Evolutionary conservation across 2,113 vertebrate genomes (phyloP).

Genomic region (Nannobrachium achirus): DNA sequence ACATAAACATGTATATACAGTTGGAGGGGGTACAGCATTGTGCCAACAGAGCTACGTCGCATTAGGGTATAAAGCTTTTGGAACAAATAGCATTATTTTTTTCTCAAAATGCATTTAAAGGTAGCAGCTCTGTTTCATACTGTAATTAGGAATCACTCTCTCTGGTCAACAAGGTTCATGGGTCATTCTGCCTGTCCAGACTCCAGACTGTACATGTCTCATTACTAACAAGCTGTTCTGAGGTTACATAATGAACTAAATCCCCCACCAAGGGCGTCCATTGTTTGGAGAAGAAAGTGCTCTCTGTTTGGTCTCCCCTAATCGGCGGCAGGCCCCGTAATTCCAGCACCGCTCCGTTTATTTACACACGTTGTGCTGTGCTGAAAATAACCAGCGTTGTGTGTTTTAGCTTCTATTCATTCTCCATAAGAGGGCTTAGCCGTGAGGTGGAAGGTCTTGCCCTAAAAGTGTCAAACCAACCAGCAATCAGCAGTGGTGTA

Average conservation of each 20-base stretch:
- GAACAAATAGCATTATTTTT: no score
- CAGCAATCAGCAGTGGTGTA: no score
- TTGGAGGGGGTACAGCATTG: no score
- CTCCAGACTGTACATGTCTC: conserved; percentile 3
- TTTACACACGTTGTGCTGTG: background rate
- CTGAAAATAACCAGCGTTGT: conserved; percentile 47
- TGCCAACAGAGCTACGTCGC: no score
- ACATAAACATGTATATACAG: no score
- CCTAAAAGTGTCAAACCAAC: conserved; percentile 38
- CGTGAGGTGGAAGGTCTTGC: conserved; percentile 27
- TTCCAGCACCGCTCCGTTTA: conserved; percentile 4
- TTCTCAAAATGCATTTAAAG: no score
- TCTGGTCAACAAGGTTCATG: conserved; percentile 9
- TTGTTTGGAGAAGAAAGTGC: conserved; percentile 57
- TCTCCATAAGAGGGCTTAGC: conserved; percentile 41
- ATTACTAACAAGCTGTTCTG: conserved; percentile 12
- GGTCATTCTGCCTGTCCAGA: conserved; percentile 12
- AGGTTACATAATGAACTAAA: conserved; percentile 62
- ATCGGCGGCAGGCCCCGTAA: conserved; percentile 37
- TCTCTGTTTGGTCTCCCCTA: conserved; percentile 48
- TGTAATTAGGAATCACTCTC: no score
- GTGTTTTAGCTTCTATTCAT: conserved; percentile 26
- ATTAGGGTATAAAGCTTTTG: no score
- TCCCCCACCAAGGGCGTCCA: conserved; percentile 42
- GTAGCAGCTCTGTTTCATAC: no score